phyloP scores from a whole-genome alignment of 1,140 invertebrate species.

The Cherax destructor region DNA sequence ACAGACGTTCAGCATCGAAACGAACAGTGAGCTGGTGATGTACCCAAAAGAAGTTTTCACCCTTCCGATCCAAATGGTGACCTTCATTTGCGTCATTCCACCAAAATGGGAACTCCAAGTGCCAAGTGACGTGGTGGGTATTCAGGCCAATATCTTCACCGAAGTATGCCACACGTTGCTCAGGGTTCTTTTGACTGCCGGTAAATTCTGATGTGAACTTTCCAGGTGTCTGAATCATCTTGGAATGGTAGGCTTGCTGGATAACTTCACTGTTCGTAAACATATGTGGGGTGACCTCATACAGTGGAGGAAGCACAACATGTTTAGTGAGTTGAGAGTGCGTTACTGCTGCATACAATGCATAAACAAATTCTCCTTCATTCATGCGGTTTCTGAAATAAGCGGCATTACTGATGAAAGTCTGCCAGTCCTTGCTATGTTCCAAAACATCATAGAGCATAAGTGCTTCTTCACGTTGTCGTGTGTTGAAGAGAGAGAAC shows the following conservation, averaged over 20 bases:
- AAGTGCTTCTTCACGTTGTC: conserved; percentile 32
- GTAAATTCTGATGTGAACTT: conserved; percentile 21
- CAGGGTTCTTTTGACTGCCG: conserved; percentile 14
- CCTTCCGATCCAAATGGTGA: conserved; percentile 40
- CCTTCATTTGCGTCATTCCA: conserved; percentile 17
- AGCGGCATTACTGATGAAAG: conserved; percentile 34
- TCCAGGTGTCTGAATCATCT: conserved; percentile 23
- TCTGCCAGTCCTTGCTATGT: conserved; percentile 32
- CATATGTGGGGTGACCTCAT: conserved; percentile 44
- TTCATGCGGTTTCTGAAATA: conserved; percentile 36
- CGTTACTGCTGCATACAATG: conserved; percentile 22
- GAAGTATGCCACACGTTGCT: conserved; percentile 43
- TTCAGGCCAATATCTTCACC: conserved; percentile 45
- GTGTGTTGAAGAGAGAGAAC: conserved; percentile 50
- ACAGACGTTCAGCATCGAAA: conserved; percentile 41
- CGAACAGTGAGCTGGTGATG: conserved; percentile 47
- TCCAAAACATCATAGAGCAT: conserved; percentile 39
- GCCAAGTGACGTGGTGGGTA: conserved; percentile 47
- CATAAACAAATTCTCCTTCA: conserved; percentile 50
- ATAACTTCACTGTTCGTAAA: conserved; percentile 41
- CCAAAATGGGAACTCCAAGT: conserved; percentile 50
- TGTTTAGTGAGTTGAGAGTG: conserved; percentile 3
- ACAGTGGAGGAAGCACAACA: conserved; percentile 40
- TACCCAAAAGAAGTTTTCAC: conserved; percentile 48
- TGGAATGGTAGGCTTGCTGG: conserved; percentile 19